Evolutionary conservation across 2,113 vertebrate genomes (phyloP), one percentile per base, ranked within the genome.

Genomic region (Antigone vipio): DNA sequence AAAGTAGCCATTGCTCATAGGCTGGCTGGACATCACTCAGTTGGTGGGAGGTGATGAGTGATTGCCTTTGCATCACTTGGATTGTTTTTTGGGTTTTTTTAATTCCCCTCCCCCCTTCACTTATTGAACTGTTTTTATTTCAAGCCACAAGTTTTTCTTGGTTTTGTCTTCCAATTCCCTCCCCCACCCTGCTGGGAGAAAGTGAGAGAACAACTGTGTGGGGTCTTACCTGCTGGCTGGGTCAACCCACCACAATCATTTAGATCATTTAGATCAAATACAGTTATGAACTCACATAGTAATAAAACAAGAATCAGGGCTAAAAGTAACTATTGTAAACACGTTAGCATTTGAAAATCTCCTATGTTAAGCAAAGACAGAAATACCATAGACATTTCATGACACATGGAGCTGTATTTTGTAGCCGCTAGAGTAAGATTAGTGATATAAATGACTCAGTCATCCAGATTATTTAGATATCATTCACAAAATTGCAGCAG

Each of bases 381-480:
- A 93, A 96, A 82, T 81, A 63, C 26, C 30, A 50, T 19, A 66
- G 32, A 64, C 7, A 13, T 82, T 97, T 96, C 42, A 58, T 32
- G 19, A 63, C 42, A 91, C n/a, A 49, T 45, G 35, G 56, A 94
- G 15, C 9, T 94, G 62, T 62, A 78, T 96, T 97, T 93, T 92
- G 76, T 56, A 94, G n/a, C 24, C 88, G 24, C 29, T 80, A 55
- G 35, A 49, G 78, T 75, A 92, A 59, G 27, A 77, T 75, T 71
- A 84, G 32, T 87, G 62, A 23, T 77, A 42, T 35, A 93, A 93
- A 88, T 77, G 3, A 22, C 87, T 79, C 23, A 26, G 22, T 91
- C 91, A 93, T 75, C 68, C 52, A 75, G 71, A 93, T 88, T 96
- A 95, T 92, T 95, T 96, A 86, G 78, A 83, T 89, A 88, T 29